Conservation (phyloP, 2,113 vertebrate genomes). For the Sander lucioperca region DNA sequence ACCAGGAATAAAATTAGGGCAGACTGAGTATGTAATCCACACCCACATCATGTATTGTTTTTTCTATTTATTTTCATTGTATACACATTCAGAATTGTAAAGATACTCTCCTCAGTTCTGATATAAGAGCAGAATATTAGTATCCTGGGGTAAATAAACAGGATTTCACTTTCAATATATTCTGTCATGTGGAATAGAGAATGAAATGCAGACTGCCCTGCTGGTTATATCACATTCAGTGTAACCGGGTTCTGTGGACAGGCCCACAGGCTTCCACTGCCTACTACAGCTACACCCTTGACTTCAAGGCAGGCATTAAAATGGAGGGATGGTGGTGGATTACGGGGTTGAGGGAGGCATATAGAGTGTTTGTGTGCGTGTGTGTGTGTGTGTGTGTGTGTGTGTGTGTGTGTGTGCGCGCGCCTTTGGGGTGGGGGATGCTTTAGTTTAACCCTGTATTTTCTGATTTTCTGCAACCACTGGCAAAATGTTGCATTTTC, state of each 20-base stretch:
- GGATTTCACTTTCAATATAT: slow-evolving; percentile 60
- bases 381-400: slow-evolving; percentile 26
- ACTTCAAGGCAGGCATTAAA: slow-evolving; percentile 80
- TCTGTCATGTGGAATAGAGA: slow-evolving; percentile 74
- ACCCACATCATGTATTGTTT: background rate
- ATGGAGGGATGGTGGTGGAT: slow-evolving; percentile 74
- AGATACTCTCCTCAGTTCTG: slow-evolving; percentile 2
- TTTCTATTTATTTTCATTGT: slow-evolving; percentile 6
- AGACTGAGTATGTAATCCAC: slow-evolving; percentile 1
- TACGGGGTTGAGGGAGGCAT: slow-evolving; percentile 63
- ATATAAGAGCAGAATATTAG: slow-evolving; percentile 39
- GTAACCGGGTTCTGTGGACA: slow-evolving; percentile 68
- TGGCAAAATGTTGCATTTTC: slow-evolving; percentile 11
- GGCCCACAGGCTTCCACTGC: slow-evolving; percentile 74
- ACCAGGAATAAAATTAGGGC: background rate
- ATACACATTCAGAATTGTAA: background rate
- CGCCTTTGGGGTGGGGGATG: slow-evolving; percentile 58
- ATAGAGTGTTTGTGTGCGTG: slow-evolving; percentile 30
- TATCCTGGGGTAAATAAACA: slow-evolving; percentile 64
- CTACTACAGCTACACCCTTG: slow-evolving; percentile 71
- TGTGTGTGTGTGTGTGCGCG: slow-evolving; percentile 34
- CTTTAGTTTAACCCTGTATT: slow-evolving; percentile 65
- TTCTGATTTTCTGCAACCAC: slow-evolving; percentile 49
- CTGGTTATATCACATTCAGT: slow-evolving; percentile 71
- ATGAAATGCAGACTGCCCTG: slow-evolving; percentile 70